Evolutionary conservation across 2,797 vertebrate species (phyloP), one percentile per base, ranked within the genome.

Genomic region (Glossophaga mutica): DNA sequence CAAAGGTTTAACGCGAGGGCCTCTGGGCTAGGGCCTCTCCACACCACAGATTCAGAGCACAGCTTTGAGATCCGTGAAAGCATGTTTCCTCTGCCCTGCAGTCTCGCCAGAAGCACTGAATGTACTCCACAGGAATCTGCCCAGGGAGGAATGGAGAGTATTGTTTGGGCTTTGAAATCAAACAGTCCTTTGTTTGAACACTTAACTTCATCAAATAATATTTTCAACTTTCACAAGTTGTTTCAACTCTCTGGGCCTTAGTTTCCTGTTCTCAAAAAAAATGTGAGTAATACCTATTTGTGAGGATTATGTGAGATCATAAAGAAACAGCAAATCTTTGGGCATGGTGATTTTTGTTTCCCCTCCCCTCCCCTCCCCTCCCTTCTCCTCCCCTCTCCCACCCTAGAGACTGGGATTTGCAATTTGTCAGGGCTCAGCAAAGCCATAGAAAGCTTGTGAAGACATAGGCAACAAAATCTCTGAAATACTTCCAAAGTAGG

Each of bases 51-150:
- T 19, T 19, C 8, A 77, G 59, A 3, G 21, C 19, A 24, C 19
- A 34, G 59, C 29, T 85, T 71, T 22, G n/a, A 86, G 88, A 83
- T 2, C 78, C 70, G 37, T 3, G 2, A 59, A 68, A 65, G 62
- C 6, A 1, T 21, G 11, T 7, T 62, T 55, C 50, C 6, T 42
- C 26, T 55, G 26, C n/a, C 68, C 39, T 50, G 0, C 5, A 18
- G 77, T 79, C 90, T 92, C 82, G 39, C n/a, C 78, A 87, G 71
- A 77, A 85, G 87, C 59, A 16, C 15, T 48, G 79, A 26, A 24
- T 85, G 88, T 62, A 81, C 59, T 67, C 32, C 4, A 22, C n/a
- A 29, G 18, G 29, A 48, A 7, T 9, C 22, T 52, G 3, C 34
- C 1, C 34, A 50, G n/a, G 12, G 62, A 93, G 21, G 59, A 81